Evolutionary conservation across 2,888 invertebrate species (phyloP).

Genomic region (Argyresthia albistria): DNA sequence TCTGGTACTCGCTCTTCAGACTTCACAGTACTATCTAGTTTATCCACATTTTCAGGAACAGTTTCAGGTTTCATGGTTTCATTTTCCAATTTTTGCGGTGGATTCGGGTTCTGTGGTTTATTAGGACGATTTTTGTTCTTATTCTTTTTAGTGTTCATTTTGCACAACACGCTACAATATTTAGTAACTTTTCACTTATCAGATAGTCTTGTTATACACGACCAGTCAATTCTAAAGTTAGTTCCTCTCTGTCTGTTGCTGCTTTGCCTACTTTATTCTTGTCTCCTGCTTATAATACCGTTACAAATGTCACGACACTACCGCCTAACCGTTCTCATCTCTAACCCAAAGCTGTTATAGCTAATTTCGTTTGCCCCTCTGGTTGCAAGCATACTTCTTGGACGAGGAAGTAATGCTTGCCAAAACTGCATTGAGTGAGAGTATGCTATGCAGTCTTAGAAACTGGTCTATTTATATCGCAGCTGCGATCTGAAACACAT

Average conservation of each 20-base stretch:
- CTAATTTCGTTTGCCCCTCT: no score
- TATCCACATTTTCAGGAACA: slow-evolving; percentile 10
- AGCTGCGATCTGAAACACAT: no score
- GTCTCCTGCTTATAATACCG: slow-evolving; percentile 40
- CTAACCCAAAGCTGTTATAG: neutral
- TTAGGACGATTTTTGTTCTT: slow-evolving; percentile 46
- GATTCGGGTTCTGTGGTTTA: slow-evolving; percentile 27
- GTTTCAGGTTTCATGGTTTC: slow-evolving; percentile 7
- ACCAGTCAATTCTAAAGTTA: slow-evolving; percentile 48
- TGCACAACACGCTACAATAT: neutral
- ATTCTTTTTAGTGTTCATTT: slow-evolving; percentile 49
- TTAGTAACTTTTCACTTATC: no score
- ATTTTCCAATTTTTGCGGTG: slow-evolving; percentile 17
- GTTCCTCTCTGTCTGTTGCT: slow-evolving; percentile 38
- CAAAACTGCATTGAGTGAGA: slow-evolving; percentile 23
- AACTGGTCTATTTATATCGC: no score
- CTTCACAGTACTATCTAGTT: slow-evolving; percentile 5
- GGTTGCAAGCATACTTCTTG: neutral
- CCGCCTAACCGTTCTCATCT: neutral
- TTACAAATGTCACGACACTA: slow-evolving; percentile 28
- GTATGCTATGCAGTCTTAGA: slow-evolving; percentile 7
- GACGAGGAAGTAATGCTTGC: slow-evolving; percentile 34
- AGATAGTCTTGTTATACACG: slow-evolving; percentile 18
- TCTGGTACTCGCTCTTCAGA: slow-evolving; percentile 21
- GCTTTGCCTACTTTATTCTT: slow-evolving; percentile 49